Conservation (phyloP, 2,113 vertebrate species). For the Hirundichthys speculiger region DNA sequence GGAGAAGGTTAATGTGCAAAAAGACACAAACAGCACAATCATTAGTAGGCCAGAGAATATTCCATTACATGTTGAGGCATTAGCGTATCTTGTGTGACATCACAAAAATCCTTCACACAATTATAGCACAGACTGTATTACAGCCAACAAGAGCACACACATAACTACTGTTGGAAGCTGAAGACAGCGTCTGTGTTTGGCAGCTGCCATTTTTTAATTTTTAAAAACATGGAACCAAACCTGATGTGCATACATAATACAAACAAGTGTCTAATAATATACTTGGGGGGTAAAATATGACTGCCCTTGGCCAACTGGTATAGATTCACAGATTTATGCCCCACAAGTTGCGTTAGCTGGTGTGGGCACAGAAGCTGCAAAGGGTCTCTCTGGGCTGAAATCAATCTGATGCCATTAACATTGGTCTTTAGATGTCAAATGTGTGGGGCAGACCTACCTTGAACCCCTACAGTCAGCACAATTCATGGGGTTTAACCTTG, state of each 20-base stretch:
- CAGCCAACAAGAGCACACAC: conserved; percentile 36
- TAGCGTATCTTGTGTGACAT: conserved; percentile 74
- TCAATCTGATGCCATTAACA: conserved; percentile 68
- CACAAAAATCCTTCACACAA: conserved; percentile 57
- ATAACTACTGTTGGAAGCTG: conserved; percentile 22
- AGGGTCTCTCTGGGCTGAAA: conserved; percentile 50
- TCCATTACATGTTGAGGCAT: conserved; percentile 78
- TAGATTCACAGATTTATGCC: conserved; percentile 9
- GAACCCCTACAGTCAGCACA: conserved; percentile 55
- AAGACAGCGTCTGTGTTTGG: conserved; percentile 68
- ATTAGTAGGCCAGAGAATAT: conserved; percentile 87
- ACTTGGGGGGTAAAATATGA: conserved; percentile 4
- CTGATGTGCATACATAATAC: not conserved
- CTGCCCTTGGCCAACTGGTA: conserved; percentile 12
- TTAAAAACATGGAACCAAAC: not conserved
- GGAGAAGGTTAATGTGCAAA: conserved; percentile 92
- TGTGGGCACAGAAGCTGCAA: conserved; percentile 27
- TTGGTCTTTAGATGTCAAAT: conserved; percentile 72
- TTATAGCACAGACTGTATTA: conserved; percentile 30
- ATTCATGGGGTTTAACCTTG: conserved; percentile 70
- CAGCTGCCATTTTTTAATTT: conserved; percentile 10
- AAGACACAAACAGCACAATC: conserved; percentile 92
- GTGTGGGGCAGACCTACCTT: conserved; percentile 45
- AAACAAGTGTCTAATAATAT: not conserved
- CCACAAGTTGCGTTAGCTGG: conserved; percentile 10